These are phyloP conservation scores for Actinostola sp. DNA, from an alignment of 92 coral and sea anemone genomes.

Conservation along the genomic window DNA sequence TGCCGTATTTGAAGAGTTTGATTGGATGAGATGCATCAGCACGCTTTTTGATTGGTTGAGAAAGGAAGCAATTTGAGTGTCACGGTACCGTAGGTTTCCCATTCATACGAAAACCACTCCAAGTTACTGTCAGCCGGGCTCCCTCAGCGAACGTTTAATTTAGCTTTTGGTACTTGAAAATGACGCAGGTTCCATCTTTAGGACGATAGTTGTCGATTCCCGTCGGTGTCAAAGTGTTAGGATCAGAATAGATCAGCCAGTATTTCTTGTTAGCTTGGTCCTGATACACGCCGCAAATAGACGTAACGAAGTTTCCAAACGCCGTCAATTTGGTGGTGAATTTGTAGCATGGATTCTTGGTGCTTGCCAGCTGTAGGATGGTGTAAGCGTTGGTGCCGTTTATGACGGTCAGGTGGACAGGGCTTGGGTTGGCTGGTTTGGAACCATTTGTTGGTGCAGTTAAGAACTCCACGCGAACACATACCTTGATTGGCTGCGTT, in stretches of 20 bases:
- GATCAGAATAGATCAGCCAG: slow-evolving; percentile 70
- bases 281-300: slow-evolving; percentile 56
- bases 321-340: slow-evolving; percentile 33
- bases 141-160: no score
- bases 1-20: no score
- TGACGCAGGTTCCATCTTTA: slow-evolving; percentile 58
- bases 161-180: slow-evolving; percentile 66
- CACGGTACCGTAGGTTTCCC: no score
- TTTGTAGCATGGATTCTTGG: slow-evolving; percentile 55
- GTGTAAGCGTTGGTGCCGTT: slow-evolving; percentile 61
- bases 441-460: slow-evolving; percentile 20
- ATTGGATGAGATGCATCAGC: no score
- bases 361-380: slow-evolving; percentile 57
- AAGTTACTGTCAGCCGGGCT: no score
- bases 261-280: slow-evolving; percentile 40
- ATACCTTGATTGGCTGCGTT: slow-evolving; percentile 63
- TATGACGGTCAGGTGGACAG: slow-evolving; percentile 34
- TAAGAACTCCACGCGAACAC: slow-evolving; percentile 57
- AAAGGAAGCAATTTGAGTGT: no score
- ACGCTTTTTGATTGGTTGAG: no score
- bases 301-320: slow-evolving; percentile 55
- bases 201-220: slow-evolving; percentile 82
- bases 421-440: slow-evolving; percentile 31
- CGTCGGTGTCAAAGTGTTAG: slow-evolving; percentile 34
- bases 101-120: no score